Evolutionary conservation across 2,888 invertebrate species (phyloP).

Genomic region (Leucoma salicis): DNA sequence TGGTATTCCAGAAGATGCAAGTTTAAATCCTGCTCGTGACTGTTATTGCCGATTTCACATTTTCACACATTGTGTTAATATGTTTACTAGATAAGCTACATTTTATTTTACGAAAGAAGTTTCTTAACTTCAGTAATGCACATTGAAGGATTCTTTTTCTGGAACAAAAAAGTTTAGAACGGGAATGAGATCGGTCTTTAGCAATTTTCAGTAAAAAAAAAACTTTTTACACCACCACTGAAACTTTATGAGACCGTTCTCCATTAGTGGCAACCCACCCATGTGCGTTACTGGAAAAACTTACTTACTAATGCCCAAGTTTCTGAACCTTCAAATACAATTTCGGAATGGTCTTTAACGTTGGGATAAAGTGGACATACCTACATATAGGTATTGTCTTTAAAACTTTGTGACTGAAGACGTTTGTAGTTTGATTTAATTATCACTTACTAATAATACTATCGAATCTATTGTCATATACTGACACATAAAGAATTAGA

Average conservation of each 20-base stretch:
- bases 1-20: too few relatives aligned
- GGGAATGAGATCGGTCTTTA: constrained; percentile 53
- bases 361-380: constrained; percentile 31
- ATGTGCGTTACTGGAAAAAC: constrained; percentile 69
- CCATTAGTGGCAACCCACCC: constrained; percentile 71
- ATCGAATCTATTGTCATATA: too few relatives aligned
- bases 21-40: too few relatives aligned
- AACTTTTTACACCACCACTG: constrained; percentile 40
- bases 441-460: too few relatives aligned
- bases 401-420: too few relatives aligned
- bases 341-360: constrained; percentile 43
- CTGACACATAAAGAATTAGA: too few relatives aligned
- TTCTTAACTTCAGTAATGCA: neutral
- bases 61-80: too few relatives aligned
- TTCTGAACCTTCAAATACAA: constrained; percentile 67
- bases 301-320: constrained; percentile 66
- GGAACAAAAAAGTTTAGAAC: constrained; percentile 43
- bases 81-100: too few relatives aligned
- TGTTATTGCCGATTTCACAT: too few relatives aligned
- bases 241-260: constrained; percentile 58
- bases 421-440: too few relatives aligned
- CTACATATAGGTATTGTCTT: constrained; percentile 12
- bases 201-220: constrained; percentile 50
- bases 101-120: neutral
- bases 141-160: constrained; percentile 38